Conservation (phyloP, 2,797 vertebrate genomes). For the Danio albolineatus region DNA sequence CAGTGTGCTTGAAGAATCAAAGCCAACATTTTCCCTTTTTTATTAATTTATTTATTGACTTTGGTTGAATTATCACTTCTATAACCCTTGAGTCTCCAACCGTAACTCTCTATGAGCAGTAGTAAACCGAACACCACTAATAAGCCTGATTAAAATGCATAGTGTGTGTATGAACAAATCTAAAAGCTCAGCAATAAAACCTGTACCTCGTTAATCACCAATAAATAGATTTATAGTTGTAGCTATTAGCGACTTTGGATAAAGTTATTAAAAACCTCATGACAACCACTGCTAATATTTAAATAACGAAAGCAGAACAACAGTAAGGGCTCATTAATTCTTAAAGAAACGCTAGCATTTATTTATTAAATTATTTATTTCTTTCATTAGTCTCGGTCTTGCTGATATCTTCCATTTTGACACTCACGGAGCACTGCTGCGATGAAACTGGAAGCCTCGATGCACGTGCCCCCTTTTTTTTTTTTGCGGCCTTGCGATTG, state of each 20-base stretch:
- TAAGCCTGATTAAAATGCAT: slow-evolving; percentile 32
- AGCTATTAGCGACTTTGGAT: slow-evolving; percentile 29
- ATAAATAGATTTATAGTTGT: slow-evolving; percentile 43
- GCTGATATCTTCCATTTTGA: slow-evolving; percentile 72
- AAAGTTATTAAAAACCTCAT: slow-evolving; percentile 38
- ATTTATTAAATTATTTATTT: slow-evolving; percentile 60
- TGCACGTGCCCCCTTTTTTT: slow-evolving; percentile 23
- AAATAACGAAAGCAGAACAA: not conserved
- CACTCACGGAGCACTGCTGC: slow-evolving; percentile 55
- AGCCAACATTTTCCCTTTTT: no score
- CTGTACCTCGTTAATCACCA: slow-evolving; percentile 33
- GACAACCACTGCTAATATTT: slow-evolving; percentile 16
- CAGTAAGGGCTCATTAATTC: slow-evolving; percentile 23
- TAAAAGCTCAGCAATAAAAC: slow-evolving; percentile 35
- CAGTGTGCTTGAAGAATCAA: no score
- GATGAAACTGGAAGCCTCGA: slow-evolving; percentile 61
- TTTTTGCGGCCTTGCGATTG: slow-evolving; percentile 49
- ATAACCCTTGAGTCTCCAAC: not conserved
- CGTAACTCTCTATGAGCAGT: not conserved
- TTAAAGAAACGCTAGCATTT: slow-evolving; percentile 44
- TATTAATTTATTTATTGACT: not conserved
- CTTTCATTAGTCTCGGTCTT: slow-evolving; percentile 63
- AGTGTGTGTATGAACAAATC: slow-evolving; percentile 37
- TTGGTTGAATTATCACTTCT: not conserved
- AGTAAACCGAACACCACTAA: slow-evolving; percentile 9